Conservation (phyloP, 1,140 invertebrate species). For the Hylyphantes graminicola region DNA sequence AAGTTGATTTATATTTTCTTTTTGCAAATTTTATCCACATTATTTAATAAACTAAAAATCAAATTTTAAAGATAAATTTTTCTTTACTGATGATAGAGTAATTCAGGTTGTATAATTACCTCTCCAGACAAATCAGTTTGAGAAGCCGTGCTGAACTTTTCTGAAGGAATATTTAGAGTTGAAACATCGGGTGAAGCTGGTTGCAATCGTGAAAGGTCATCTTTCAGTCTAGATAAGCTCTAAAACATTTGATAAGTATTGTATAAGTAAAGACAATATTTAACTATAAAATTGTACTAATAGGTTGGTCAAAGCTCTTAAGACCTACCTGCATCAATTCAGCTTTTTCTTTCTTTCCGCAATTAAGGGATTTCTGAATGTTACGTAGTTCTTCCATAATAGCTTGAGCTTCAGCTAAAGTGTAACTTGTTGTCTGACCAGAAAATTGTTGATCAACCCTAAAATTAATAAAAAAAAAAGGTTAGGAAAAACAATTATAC, state of each 20-base stretch:
- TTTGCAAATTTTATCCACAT: too few relatives aligned
- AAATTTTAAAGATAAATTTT: neutral
- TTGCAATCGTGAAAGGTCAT: slow-evolving; percentile 88
- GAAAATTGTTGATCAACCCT: slow-evolving; percentile 92
- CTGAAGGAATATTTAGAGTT: slow-evolving; percentile 81
- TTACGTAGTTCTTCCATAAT: slow-evolving; percentile 92
- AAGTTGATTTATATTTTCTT: too few relatives aligned
- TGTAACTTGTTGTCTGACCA: slow-evolving; percentile 86
- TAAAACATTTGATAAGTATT: slow-evolving; percentile 61
- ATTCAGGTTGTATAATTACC: slow-evolving; percentile 65
- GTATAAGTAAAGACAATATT: neutral
- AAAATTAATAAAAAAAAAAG: slow-evolving; percentile 48
- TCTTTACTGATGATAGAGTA: neutral
- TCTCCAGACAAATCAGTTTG: slow-evolving; percentile 95
- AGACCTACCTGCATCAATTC: slow-evolving; percentile 83
- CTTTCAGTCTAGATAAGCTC: slow-evolving; percentile 90
- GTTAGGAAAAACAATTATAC: neutral
- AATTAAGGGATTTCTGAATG: slow-evolving; percentile 89
- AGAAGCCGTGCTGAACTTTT: slow-evolving; percentile 89
- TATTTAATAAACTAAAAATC: too few relatives aligned
- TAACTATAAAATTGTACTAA: neutral
- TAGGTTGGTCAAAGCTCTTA: neutral
- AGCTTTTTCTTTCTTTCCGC: slow-evolving; percentile 91
- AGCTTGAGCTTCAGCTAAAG: slow-evolving; percentile 90
- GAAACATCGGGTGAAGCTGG: slow-evolving; percentile 83